Percentiles rank a stretch among this genome's conserved stretches.
phyloP scores from a whole-genome alignment of 2,113 vertebrate genomes.

The Fulmarus glacialis region DNA sequence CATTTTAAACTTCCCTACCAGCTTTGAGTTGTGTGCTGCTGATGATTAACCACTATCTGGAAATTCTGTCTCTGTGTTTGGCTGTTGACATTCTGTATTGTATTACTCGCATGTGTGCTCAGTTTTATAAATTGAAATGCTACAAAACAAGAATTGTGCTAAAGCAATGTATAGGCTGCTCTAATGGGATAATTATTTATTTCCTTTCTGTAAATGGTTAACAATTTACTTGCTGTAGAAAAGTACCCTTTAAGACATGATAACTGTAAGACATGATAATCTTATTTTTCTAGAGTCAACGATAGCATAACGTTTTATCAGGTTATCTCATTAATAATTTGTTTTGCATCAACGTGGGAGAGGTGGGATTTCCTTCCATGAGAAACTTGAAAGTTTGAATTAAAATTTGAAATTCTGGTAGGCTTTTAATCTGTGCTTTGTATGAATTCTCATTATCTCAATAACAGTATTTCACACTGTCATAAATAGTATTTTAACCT shows the following conservation, averaged over 20 bases:
- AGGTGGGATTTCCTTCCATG: not conserved
- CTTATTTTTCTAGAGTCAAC: not conserved
- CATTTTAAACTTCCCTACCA: not conserved
- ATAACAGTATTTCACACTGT: rapidly evolving
- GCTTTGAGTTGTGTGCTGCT: not conserved
- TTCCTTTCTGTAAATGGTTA: not conserved
- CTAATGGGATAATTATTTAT: not conserved
- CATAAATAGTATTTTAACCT: not conserved
- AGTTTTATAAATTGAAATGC: not conserved
- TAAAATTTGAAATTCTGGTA: not conserved
- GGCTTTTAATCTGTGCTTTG: not conserved
- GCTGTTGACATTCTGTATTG: not conserved
- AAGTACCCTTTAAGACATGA: not conserved
- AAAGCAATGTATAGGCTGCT: not conserved
- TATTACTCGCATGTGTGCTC: rapidly evolving
- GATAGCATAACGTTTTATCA: rapidly evolving
- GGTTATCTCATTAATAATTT: no score
- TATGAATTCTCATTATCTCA: not conserved
- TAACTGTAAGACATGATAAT: not conserved
- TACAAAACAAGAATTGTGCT: not conserved
- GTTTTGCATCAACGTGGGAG: not conserved
- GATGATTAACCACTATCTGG: not conserved
- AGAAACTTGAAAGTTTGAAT: not conserved
- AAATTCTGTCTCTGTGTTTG: not conserved
- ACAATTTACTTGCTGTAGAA: not conserved